Conservation (phyloP, 2,113 vertebrate genomes). For the Cyprinus carpio region DNA sequence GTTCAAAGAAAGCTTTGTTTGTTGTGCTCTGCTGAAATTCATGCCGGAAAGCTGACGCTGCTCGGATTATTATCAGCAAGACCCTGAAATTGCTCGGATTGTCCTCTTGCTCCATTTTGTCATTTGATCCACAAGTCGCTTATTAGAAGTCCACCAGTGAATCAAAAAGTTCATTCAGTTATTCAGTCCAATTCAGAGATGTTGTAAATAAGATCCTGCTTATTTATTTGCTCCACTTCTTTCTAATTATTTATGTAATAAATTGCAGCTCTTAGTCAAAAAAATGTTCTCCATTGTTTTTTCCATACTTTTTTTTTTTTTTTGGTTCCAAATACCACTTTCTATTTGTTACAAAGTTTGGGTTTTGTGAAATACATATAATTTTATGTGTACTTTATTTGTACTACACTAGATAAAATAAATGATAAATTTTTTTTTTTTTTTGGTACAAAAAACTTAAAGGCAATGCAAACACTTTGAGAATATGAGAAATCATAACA, state of each 20-base stretch:
- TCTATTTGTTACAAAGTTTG: background rate
- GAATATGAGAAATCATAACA: background rate
- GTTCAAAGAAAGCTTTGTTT: constrained; percentile 54
- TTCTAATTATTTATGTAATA: background rate
- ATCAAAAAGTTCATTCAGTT: constrained; percentile 22
- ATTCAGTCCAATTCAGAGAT: constrained; percentile 1
- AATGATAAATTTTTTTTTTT: no score
- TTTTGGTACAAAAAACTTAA: no score
- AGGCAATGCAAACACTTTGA: background rate
- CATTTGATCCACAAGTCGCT: constrained; percentile 54
- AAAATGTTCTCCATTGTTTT: background rate
- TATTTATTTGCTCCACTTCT: background rate
- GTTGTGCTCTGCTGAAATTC: constrained; percentile 34
- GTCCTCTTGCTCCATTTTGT: constrained; percentile 39
- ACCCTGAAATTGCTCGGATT: constrained; percentile 33
- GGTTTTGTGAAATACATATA: background rate
- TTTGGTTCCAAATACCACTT: background rate
- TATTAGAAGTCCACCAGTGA: constrained; percentile 43
- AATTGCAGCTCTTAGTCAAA: background rate
- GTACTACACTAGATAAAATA: no score
- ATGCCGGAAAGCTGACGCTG: constrained; percentile 42
- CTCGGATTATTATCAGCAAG: constrained; percentile 51
- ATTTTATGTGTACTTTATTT: background rate
- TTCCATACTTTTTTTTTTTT: background rate
- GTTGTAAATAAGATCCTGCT: background rate